Base-by-base conservation (phyloP, 2,888 invertebrate species). In the Conchocele bisecta region DNA sequence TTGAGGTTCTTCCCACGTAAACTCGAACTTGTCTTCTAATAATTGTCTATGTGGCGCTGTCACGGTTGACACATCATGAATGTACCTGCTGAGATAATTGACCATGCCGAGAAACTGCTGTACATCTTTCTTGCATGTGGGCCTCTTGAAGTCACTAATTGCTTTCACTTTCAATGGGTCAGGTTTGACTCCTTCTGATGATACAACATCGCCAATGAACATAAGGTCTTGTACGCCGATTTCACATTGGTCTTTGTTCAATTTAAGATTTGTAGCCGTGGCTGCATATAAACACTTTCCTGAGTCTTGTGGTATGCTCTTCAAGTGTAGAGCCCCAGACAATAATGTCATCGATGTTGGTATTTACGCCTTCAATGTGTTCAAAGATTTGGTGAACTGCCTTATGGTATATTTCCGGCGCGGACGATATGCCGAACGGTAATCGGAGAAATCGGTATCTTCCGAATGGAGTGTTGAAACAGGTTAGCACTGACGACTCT, bases 381-480 rank as follows among this genome's bases (percentile, higher is more conserved):
- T 63, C 51, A 53, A 53, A 53, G 1, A 53, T n/a, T 15, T n/a
- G 24, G 51, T 31, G 46, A 44, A 57, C 35, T 44, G 29, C 2
- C 56, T 44, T 33, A 46, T 73, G 44, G 57, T 69, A 67, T 28
- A 51, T 31, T 11, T 70, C 59, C 4, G 71, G 65, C 2, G 79
- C 60, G 37, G 65, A 75, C 6, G 61, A 75, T 13, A 72, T 56
- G 11, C 74, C 71, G 50, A 79, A 69, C 20, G 64, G 75, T 28
- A 79, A 29, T 1, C 75, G 37, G 13, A 70, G 41, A 56, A 58
- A 80, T 20, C 60, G 11, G 20, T 68, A 77, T 28, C 77, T 53
- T 17, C 72, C 69, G n/a, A 54, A 75, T n/a, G 77, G 79, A 15
- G 69, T 72, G 33, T 54, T 73, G 53, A 77, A 80, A 13, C 66